Base-by-base conservation (phyloP, 2,888 invertebrate species). In the Rhagonycha fulva region DNA sequence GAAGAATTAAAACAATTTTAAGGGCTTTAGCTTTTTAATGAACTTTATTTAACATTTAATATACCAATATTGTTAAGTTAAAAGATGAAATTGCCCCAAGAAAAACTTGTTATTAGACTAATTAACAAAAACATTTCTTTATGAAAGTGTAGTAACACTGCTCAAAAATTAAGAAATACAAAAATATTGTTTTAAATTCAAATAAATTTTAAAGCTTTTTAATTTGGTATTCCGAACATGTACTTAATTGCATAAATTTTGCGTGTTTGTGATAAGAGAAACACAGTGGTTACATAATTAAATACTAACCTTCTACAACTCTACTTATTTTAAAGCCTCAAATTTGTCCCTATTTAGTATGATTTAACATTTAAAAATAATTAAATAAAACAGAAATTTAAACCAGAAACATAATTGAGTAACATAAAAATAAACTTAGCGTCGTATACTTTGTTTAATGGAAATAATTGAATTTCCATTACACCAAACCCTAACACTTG, bases 1-100 rank as follows among this genome's bases (percentile, higher is more conserved):
- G 74, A 68, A 70, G 61, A 79, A 71, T 77, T 79, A 80, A 79
- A 78, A 75, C 77, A 74, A 73, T 80, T 80, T 71, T 74, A 73
- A 76, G 72, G 79, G 80, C 76, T 80, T 78, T 76, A 78, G 79
- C 47, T 47, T 47, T 47, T 47, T n/a, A 47, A 47, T 47, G 47
- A 47, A 47, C 47, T 47, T 47, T 47, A 47, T 47, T 47, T 47
- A n/a, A 47, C 47, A 47, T 47, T 47, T 47, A 47, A 47, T 47
- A 47, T n/a, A 47, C 47, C 47, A 47, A 47, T 47, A 47, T 47
- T 47, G 47, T 47, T 47, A 47, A 47, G 12, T 47, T 47, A 47
- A 47, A 47, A 47, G 32, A 47, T n/a, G 47, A 47, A 47, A 47
- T 47, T 47, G n/a, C 47, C n/a, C 5, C 47, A 2, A n/a, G 19